A percentile compares a stretch with the other conserved stretches of the same genome.
These are phyloP conservation scores for Scolopax rusticola DNA, from an alignment of 2,797 vertebrate species.

Conservation along the genomic window DNA sequence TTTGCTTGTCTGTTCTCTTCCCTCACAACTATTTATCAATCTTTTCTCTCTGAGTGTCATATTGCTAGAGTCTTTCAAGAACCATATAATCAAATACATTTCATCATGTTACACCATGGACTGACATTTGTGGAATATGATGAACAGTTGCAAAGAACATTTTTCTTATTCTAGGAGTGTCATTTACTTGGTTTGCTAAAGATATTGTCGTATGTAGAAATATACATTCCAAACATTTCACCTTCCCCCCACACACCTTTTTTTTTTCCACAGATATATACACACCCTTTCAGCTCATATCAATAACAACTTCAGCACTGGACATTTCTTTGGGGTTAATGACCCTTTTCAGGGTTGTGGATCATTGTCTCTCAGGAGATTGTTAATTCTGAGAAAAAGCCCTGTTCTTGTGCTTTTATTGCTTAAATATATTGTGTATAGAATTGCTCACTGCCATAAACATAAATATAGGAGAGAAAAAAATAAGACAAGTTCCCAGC, in stretches of 20 bases:
- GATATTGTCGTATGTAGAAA: neutral
- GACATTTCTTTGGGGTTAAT: slow-evolving; percentile 20
- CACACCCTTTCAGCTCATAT: neutral
- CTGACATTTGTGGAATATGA: neutral
- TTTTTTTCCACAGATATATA: neutral
- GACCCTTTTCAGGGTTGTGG: neutral
- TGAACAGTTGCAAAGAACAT: neutral
- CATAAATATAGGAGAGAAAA: neutral
- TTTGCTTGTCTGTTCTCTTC: neutral
- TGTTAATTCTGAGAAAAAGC: slow-evolving; percentile 13
- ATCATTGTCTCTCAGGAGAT: neutral
- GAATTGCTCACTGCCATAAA: neutral
- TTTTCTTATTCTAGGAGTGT: neutral
- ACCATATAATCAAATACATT: neutral
- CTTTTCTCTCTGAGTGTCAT: neutral
- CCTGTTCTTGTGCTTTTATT: neutral
- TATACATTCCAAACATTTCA: neutral
- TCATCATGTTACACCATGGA: fast-evolving
- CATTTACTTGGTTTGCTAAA: neutral
- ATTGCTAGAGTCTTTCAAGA: neutral
- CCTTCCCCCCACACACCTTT: neutral
- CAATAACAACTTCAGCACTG: neutral
- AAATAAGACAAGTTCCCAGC: neutral
- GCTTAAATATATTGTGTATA: slow-evolving; percentile 2
- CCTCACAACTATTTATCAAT: neutral